Evolutionary conservation across 1,140 invertebrate genomes (phyloP), one percentile per base, ranked within the genome.

Genomic region (Geopemphigus sp.): DNA sequence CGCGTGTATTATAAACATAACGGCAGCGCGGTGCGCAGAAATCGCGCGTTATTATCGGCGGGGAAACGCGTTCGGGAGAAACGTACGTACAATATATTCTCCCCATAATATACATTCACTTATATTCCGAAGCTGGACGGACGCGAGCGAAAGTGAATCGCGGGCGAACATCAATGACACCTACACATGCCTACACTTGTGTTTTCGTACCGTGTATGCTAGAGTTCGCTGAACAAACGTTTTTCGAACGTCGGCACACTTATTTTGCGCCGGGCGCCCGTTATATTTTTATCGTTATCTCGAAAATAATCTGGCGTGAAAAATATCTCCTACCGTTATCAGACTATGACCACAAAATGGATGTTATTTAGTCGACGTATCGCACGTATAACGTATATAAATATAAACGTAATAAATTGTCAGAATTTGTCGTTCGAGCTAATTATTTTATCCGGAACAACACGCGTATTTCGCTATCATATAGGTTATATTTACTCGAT

Each of bases 141-240:
- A 68, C n/a, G 24, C 64, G 39, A 39, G 64, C 64, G 32, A 68
- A 68, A 47, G 64, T 68, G 64, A 47, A 68, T 47, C 32, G n/a
- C n/a, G 6, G 39, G 39, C 14, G 39, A 68, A 68, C 64, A 68
- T 68, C n/a, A n/a, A 68, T 68, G 47, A 68, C 47, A 47, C 12
- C n/a, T n/a, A n/a, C n/a, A n/a, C n/a, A n/a, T n/a, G n/a, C n/a
- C n/a, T n/a, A n/a, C n/a, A n/a, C n/a, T n/a, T n/a, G n/a, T n/a
- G n/a, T n/a, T n/a, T n/a, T n/a, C n/a, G n/a, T n/a, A n/a, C n/a
- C n/a, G n/a, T n/a, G n/a, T n/a, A n/a, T n/a, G n/a, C n/a, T n/a
- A n/a, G n/a, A n/a, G n/a, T n/a, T n/a, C n/a, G n/a, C n/a, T n/a
- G n/a, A n/a, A n/a, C n/a, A n/a, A n/a, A n/a, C n/a, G n/a, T n/a